phyloP scores from a whole-genome alignment of 2,113 vertebrate species.

The Indicator indicator region DNA sequence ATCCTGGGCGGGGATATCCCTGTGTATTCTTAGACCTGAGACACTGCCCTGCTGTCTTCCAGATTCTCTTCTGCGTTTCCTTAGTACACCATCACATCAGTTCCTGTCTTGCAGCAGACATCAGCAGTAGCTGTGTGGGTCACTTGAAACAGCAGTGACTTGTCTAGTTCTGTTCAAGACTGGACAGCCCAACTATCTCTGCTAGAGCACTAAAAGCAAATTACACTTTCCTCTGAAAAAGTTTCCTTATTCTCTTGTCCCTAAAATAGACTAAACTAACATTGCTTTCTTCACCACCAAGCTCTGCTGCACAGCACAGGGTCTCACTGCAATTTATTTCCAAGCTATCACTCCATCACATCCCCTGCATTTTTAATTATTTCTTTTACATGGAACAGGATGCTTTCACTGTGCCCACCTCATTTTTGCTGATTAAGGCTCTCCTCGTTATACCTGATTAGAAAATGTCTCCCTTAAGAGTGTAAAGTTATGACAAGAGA shows the following conservation, averaged over 20 bases:
- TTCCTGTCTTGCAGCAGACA: neutral
- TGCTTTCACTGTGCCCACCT: constrained; percentile 1
- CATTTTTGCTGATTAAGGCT: constrained; percentile 74
- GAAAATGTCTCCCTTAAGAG: constrained; percentile 67
- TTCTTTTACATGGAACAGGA: constrained; percentile 63
- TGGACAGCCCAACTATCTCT: neutral
- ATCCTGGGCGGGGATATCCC: neutral
- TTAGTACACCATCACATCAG: neutral
- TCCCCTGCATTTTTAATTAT: constrained; percentile 70
- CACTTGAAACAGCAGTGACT: neutral
- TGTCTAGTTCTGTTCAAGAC: neutral
- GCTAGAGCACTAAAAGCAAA: neutral
- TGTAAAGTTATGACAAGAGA: constrained; percentile 61
- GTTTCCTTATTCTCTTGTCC: neutral
- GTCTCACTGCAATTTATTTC: constrained; percentile 67
- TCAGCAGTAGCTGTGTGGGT: neutral
- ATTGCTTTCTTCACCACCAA: constrained; percentile 40
- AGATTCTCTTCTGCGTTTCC: neutral
- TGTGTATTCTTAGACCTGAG: neutral
- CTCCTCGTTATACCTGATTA: constrained; percentile 53
- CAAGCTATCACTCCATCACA: constrained; percentile 60
- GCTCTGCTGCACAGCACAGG: constrained; percentile 8
- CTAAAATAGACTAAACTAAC: constrained; percentile 14
- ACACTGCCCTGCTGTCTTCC: neutral
- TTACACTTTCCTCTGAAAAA: neutral